A percentile compares a stretch with the other conserved stretches of the same genome.
phyloP scores from a whole-genome alignment of 2,113 vertebrate genomes.

The Gadus macrocephalus region DNA sequence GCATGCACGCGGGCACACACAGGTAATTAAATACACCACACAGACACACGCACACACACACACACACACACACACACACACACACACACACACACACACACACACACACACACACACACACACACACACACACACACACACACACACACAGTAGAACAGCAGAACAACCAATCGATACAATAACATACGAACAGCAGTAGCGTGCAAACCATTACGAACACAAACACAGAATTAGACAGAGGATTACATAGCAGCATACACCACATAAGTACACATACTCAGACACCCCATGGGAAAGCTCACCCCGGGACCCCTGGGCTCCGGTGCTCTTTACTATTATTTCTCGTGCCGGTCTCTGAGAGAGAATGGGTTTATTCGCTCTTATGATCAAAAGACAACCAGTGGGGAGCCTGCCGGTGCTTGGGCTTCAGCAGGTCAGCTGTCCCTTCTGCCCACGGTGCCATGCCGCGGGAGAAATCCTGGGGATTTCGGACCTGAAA shows the following conservation, averaged over 20 bases:
- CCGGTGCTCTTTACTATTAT: slow-evolving; percentile 46
- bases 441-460: slow-evolving; percentile 6
- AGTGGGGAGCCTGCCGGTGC: slow-evolving; percentile 22
- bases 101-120: slow-evolving; percentile 18
- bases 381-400: slow-evolving; percentile 55
- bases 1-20: not conserved
- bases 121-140: slow-evolving; percentile 5
- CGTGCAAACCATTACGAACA: not conserved
- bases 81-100: slow-evolving; percentile 9
- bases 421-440: slow-evolving; percentile 38
- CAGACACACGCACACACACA: not conserved
- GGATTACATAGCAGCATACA: not conserved
- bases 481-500: slow-evolving; percentile 28
- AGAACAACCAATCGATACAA: not conserved
- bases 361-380: slow-evolving; percentile 50
- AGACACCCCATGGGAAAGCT: slow-evolving; percentile 12
- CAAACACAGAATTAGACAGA: slow-evolving; percentile 18
- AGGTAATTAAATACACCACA: not conserved
- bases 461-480: slow-evolving; percentile 35
- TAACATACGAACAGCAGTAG: not conserved
- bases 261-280: slow-evolving; percentile 7
- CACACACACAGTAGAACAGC: slow-evolving; percentile 8
- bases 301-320: slow-evolving; percentile 17
- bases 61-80: slow-evolving; percentile 1
- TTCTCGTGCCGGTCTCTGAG: slow-evolving; percentile 25